Conservation (phyloP, 2,797 vertebrate species). For the Alosa sapidissima region DNA sequence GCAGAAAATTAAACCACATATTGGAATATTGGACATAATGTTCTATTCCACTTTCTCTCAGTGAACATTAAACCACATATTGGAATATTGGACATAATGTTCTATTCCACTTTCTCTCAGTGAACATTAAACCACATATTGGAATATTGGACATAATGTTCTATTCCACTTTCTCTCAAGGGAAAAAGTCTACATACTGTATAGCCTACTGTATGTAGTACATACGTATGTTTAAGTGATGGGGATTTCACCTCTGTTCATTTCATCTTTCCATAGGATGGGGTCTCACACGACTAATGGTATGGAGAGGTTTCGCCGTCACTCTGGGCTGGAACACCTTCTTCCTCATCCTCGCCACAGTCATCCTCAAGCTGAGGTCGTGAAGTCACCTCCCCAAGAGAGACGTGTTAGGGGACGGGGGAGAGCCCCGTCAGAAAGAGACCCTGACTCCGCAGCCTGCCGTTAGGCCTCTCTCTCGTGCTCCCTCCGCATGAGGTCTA, state of each 20-base stretch:
- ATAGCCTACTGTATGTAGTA: neutral
- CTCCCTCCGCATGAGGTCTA: neutral
- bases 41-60: no score
- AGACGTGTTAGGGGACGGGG: neutral
- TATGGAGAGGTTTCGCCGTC: slow-evolving; percentile 78
- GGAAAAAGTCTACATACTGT: neutral
- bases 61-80: no score
- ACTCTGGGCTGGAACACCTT: slow-evolving; percentile 80
- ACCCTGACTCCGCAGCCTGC: slow-evolving; percentile 28
- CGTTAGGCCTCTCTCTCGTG: slow-evolving; percentile 35
- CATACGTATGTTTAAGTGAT: neutral
- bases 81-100: no score
- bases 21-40: no score
- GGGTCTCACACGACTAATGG: slow-evolving; percentile 75
- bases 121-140: no score
- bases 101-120: no score
- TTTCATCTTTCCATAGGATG: slow-evolving; percentile 66
- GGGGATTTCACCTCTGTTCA: neutral
- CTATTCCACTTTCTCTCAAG: no score
- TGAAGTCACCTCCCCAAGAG: slow-evolving; percentile 50
- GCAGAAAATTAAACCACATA: no score
- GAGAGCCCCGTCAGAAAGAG: slow-evolving; percentile 36
- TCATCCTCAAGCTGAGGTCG: slow-evolving; percentile 78
- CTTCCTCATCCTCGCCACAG: slow-evolving; percentile 77
- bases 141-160: no score